Conservation (phyloP, 2,888 invertebrate genomes). For the Malthinus flaveolus region DNA sequence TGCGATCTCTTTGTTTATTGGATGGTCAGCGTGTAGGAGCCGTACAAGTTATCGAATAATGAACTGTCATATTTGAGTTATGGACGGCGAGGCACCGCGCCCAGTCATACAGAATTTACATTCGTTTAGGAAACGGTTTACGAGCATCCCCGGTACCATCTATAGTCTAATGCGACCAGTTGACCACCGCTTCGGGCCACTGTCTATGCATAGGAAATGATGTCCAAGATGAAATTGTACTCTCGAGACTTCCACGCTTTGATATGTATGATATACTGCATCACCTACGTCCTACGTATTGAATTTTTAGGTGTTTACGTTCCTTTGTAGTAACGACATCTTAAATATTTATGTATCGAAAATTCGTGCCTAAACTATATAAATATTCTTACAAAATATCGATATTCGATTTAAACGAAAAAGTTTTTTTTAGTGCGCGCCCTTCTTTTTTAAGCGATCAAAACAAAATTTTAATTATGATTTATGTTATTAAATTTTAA, state of each 20-base stretch:
- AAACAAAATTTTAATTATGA: constrained; percentile 1
- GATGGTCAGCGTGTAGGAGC: constrained; percentile 43
- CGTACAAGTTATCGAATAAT: constrained; percentile 51
- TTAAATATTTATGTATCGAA: constrained; percentile 22
- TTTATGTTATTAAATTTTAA: constrained; percentile 9
- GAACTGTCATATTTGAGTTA: constrained; percentile 53
- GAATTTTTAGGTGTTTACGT: constrained; percentile 28
- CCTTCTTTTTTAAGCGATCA: constrained; percentile 1
- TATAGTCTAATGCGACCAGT: constrained; percentile 55
- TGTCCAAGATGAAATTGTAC: constrained; percentile 49
- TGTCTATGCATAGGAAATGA: constrained; percentile 42
- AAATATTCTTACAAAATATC: constrained; percentile 4
- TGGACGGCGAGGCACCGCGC: constrained; percentile 47
- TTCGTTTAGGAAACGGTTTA: constrained; percentile 51
- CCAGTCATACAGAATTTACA: constrained; percentile 51
- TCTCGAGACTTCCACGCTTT: constrained; percentile 38
- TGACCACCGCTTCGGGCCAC: constrained; percentile 49
- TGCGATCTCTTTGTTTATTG: constrained; percentile 34
- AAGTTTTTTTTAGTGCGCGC: background rate
- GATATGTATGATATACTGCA: constrained; percentile 54
- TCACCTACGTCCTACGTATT: constrained; percentile 47
- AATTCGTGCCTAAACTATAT: constrained; percentile 17
- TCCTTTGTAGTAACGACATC: constrained; percentile 21
- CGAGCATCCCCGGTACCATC: constrained; percentile 52
- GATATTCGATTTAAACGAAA: constrained; percentile 3